Conservation (phyloP, 2,888 invertebrate species). For the Zele albiditarsus region DNA sequence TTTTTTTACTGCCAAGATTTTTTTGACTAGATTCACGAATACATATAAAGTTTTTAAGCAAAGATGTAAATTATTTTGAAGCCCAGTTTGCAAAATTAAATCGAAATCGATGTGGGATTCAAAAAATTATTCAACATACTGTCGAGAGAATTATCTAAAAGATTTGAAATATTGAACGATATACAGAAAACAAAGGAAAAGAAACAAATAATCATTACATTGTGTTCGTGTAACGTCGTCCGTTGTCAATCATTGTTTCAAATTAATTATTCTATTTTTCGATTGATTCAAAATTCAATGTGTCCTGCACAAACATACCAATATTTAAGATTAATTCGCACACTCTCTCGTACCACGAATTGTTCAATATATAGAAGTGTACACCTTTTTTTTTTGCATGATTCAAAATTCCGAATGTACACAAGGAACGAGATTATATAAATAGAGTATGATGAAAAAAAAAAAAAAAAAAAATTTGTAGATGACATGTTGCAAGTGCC, state of each 20-base stretch:
- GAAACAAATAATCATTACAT: slow-evolving; percentile 11
- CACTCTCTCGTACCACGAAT: slow-evolving; percentile 16
- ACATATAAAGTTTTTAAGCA: slow-evolving; percentile 53
- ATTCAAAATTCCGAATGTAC: not conserved
- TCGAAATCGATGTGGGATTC: slow-evolving; percentile 24
- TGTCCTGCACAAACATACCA: slow-evolving; percentile 4
- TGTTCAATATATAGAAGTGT: slow-evolving; percentile 1
- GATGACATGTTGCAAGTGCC: not conserved
- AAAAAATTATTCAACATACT: slow-evolving; percentile 12
- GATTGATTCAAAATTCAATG: slow-evolving; percentile 13
- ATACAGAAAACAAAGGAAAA: slow-evolving; percentile 7
- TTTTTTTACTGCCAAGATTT: slow-evolving; percentile 63
- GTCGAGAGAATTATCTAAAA: not conserved
- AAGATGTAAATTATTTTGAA: slow-evolving; percentile 48
- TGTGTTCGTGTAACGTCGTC: slow-evolving; percentile 48
- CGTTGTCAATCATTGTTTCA: slow-evolving; percentile 37
- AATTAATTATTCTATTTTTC: slow-evolving; percentile 21
- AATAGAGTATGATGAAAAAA: slow-evolving; percentile 2
- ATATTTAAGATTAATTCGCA: slow-evolving; percentile 19
- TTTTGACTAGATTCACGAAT: slow-evolving; percentile 49
- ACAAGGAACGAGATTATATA: slow-evolving; percentile 6
- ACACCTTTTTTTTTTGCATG: slow-evolving; percentile 23
- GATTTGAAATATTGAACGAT: slow-evolving; percentile 41
- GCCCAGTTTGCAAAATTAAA: slow-evolving; percentile 27
- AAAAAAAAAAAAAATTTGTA: not conserved